phyloP scores from a whole-genome alignment of 2,888 invertebrate genomes.

The Eupithecia pulchellata region DNA sequence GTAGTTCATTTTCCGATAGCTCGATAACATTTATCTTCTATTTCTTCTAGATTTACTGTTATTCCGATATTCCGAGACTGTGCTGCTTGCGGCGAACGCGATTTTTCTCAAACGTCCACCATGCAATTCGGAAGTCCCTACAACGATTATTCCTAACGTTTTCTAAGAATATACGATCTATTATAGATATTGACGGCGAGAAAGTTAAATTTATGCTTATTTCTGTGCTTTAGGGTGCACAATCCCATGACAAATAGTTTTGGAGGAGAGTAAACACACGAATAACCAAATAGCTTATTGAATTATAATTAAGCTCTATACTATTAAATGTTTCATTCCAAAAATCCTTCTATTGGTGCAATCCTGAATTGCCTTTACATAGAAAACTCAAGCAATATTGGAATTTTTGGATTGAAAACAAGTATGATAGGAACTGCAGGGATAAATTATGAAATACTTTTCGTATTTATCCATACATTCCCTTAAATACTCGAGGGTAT shows the following conservation, averaged over 20 bases:
- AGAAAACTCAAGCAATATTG: background rate
- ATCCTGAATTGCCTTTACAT: background rate
- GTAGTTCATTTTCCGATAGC: constrained; percentile 35
- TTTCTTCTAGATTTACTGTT: constrained; percentile 4
- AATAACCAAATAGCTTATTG: constrained; percentile 12
- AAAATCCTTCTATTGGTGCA: constrained; percentile 16
- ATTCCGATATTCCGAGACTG: constrained; percentile 14
- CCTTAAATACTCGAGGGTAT: constrained; percentile 25
- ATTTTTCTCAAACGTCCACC: background rate
- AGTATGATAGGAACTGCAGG: constrained; percentile 18
- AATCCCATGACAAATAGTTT: constrained; percentile 14
- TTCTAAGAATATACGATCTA: background rate
- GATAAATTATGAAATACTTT: constrained; percentile 6
- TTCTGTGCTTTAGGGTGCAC: constrained; percentile 31
- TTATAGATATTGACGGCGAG: background rate
- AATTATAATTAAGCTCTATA: background rate
- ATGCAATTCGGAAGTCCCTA: background rate
- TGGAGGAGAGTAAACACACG: constrained; percentile 13
- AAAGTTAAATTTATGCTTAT: background rate
- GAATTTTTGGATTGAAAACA: constrained; percentile 26
- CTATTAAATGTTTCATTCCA: constrained; percentile 15
- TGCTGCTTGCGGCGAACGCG: constrained; percentile 19
- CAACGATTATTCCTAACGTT: background rate
- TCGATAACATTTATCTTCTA: constrained; percentile 20
- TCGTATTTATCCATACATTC: constrained; percentile 30